Evolutionary conservation across 2,797 vertebrate species (phyloP).

Genomic region (Ciconia nigra): DNA sequence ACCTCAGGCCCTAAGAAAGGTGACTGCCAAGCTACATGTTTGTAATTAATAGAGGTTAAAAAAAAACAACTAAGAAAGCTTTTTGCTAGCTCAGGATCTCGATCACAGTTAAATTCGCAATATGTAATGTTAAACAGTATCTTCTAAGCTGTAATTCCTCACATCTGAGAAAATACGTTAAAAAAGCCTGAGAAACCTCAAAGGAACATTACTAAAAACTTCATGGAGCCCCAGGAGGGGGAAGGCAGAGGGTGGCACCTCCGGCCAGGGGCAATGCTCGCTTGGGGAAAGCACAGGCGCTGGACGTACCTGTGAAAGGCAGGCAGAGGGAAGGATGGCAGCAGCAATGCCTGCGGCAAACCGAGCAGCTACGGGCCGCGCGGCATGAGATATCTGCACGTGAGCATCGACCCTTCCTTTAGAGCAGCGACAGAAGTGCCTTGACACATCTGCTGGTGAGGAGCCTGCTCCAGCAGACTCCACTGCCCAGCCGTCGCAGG

Average conservation of each 20-base stretch:
- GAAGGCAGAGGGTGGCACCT: neutral
- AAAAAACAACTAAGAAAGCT: neutral
- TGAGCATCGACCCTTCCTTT: neutral
- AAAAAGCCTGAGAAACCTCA: neutral
- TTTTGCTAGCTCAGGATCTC: neutral
- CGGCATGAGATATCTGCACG: fast-evolving
- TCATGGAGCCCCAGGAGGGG: neutral
- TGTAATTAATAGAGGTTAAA: neutral
- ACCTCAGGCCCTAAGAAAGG: neutral
- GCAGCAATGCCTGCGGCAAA: neutral
- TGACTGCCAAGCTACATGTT: neutral
- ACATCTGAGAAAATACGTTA: fast-evolving
- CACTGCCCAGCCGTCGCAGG: fast-evolving
- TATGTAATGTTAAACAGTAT: fast-evolving
- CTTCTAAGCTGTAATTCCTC: neutral
- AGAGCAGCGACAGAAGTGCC: fast-evolving
- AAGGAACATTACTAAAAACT: neutral
- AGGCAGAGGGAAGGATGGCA: neutral
- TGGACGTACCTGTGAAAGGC: neutral
- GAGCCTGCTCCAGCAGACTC: neutral
- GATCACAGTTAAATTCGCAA: neutral
- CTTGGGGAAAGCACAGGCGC: fast-evolving
- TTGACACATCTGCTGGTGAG: neutral
- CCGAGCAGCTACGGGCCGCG: fast-evolving
- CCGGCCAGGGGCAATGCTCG: neutral